Evolutionary conservation across 2,888 invertebrate genomes (phyloP).

Genomic region (Oligia latruncula): DNA sequence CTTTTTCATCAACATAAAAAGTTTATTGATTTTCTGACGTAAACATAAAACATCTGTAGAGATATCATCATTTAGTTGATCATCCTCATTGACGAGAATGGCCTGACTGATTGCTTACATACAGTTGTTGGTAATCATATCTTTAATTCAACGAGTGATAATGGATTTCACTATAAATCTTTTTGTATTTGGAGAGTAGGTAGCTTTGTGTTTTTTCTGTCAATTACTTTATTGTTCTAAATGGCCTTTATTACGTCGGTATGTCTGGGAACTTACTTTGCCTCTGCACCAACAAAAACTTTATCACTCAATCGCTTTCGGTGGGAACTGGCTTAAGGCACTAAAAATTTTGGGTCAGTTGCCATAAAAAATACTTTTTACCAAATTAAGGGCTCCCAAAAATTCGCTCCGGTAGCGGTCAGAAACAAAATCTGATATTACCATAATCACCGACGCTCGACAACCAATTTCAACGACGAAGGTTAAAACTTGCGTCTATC

Average conservation of each 20-base stretch:
- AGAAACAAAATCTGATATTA: constrained; percentile 69
- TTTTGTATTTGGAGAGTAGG: background rate
- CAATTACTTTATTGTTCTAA: constrained; percentile 3
- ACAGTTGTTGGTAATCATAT: constrained; percentile 25
- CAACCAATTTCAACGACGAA: constrained; percentile 41
- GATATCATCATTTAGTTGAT: constrained; percentile 50
- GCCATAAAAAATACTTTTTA: constrained; percentile 54
- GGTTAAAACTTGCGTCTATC: constrained; percentile 51
- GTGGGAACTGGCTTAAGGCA: constrained; percentile 62
- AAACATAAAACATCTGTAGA: constrained; percentile 23
- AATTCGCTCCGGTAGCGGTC: constrained; percentile 67
- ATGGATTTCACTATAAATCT: constrained; percentile 24
- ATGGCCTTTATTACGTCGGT: constrained; percentile 7
- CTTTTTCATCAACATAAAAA: background rate
- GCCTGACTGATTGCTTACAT: constrained; percentile 25
- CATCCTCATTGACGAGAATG: constrained; percentile 20
- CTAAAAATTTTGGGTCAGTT: constrained; percentile 44
- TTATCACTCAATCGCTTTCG: constrained; percentile 45
- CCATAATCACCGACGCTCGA: constrained; percentile 63
- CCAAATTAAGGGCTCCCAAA: constrained; percentile 62
- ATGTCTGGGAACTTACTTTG: constrained; percentile 31
- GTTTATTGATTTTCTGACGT: constrained; percentile 7
- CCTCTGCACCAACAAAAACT: constrained; percentile 42
- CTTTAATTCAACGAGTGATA: constrained; percentile 17
- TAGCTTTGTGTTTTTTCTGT: background rate